phyloP scores from a whole-genome alignment of 2,888 invertebrate species.

The Abrostola triplasia region DNA sequence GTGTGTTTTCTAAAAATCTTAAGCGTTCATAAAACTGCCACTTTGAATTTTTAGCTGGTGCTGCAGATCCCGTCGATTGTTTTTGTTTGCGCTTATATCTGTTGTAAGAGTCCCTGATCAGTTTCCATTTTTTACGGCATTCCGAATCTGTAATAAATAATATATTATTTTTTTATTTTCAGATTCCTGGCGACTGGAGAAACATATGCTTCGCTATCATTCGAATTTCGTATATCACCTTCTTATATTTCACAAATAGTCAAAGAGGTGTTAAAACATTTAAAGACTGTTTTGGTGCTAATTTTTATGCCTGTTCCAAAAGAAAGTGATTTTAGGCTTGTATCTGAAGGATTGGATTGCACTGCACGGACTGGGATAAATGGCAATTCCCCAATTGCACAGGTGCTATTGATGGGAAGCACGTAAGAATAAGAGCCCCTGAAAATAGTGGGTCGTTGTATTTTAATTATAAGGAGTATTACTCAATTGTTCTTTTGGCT shows the following conservation, averaged over 20 bases:
- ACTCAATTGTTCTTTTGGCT: conserved; percentile 40
- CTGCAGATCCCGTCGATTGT: conserved; percentile 25
- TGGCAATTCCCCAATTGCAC: conserved; percentile 42
- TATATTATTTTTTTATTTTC: conserved; percentile 14
- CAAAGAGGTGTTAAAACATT: conserved; percentile 19
- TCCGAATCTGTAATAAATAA: conserved; percentile 31
- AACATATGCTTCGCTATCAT: conserved; percentile 35
- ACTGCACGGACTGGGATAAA: conserved; percentile 41
- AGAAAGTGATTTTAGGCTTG: conserved; percentile 21
- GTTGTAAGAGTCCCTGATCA: conserved; percentile 23
- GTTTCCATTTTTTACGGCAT: conserved; percentile 31
- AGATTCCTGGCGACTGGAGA: conserved; percentile 28
- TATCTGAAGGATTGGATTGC: conserved; percentile 20
- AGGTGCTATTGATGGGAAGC: conserved; percentile 54
- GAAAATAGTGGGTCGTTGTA: conserved; percentile 40
- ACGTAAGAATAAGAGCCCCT: conserved; percentile 49
- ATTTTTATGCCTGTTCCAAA: conserved; percentile 4
- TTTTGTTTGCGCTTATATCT: conserved; percentile 34
- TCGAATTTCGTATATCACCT: conserved; percentile 35
- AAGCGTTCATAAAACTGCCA: conserved; percentile 40
- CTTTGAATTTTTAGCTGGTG: conserved; percentile 32
- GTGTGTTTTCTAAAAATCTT: conserved; percentile 38
- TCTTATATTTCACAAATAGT: conserved; percentile 41
- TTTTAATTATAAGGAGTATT: conserved; percentile 54
- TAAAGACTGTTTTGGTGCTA: conserved; percentile 24